phyloP scores from a whole-genome alignment of 2,888 invertebrate species.

The Lysandra bellargus region DNA sequence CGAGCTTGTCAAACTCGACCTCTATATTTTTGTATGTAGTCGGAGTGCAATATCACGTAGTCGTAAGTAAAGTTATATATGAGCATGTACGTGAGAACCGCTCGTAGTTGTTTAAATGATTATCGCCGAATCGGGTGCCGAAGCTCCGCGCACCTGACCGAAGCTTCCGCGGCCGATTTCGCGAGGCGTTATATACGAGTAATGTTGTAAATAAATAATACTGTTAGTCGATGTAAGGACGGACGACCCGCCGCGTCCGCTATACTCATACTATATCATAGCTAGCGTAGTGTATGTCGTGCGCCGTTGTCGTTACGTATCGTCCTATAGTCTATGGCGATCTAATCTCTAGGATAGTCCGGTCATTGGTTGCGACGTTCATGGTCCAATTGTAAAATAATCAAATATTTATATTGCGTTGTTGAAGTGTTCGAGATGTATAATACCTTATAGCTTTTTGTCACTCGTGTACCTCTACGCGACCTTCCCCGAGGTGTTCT shows the following conservation, averaged over 20 bases:
- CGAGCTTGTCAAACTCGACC: neutral
- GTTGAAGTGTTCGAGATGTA: conserved; percentile 27
- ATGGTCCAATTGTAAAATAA: conserved; percentile 30
- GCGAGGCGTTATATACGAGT: neutral
- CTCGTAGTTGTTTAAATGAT: neutral
- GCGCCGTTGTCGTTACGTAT: neutral
- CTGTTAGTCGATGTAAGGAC: neutral
- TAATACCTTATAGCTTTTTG: conserved; percentile 18
- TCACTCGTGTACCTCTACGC: conserved; percentile 1
- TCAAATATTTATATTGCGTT: conserved; percentile 27
- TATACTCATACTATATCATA: conserved; percentile 4
- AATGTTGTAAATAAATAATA: conserved; percentile 29
- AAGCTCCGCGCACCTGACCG: neutral
- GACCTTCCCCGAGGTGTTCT: neutral
- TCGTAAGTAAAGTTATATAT: neutral
- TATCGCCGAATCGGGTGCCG: neutral
- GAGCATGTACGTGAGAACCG: neutral
- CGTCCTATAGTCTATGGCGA: conserved; percentile 10
- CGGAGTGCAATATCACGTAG: conserved; percentile 10
- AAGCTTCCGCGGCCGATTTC: neutral
- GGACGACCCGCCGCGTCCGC: conserved; percentile 1
- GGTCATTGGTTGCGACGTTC: conserved; percentile 5
- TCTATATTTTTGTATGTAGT: conserved; percentile 21
- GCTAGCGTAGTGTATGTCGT: conserved; percentile 18
- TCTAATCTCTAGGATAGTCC: conserved; percentile 10